These are phyloP conservation scores for Corapipo altera DNA, from an alignment of 2,113 vertebrate genomes.

Conservation along the genomic window DNA sequence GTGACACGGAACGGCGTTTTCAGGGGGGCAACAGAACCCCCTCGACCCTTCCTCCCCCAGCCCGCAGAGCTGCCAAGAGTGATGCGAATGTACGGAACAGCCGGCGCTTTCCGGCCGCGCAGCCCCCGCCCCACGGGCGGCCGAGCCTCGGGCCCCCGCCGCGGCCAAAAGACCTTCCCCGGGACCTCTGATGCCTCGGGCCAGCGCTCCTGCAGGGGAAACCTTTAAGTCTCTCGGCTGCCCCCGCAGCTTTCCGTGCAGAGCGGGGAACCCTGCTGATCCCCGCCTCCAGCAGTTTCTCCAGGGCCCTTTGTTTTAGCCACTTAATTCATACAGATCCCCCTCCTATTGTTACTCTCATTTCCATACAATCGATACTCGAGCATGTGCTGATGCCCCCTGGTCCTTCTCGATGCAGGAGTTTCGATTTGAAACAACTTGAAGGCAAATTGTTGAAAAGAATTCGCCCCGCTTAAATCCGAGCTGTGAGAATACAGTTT, in stretches of 20 bases:
- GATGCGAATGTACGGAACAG: constrained; percentile 43
- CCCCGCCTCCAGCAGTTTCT: neutral
- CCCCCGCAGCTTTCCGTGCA: neutral
- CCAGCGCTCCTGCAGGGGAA: neutral
- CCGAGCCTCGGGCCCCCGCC: neutral
- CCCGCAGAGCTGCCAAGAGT: neutral
- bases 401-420: neutral
- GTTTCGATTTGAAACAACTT: neutral
- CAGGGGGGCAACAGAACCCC: too few species aligned
- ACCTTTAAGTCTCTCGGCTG: neutral
- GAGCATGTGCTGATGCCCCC: neutral
- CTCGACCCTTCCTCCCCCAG: neutral
- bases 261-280: neutral
- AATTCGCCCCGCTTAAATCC: neutral
- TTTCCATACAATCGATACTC: neutral
- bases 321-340: neutral
- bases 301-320: constrained; percentile 15
- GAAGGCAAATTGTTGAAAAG: neutral
- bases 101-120: neutral
- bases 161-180: neutral
- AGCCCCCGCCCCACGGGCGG: neutral
- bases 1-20: neutral
- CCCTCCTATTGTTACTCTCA: neutral
- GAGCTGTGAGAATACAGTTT: constrained; percentile 5
- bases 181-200: neutral